These are phyloP conservation scores for Episyrphus balteatus DNA, from an alignment of 1,140 invertebrate genomes.

Conservation along the genomic window DNA sequence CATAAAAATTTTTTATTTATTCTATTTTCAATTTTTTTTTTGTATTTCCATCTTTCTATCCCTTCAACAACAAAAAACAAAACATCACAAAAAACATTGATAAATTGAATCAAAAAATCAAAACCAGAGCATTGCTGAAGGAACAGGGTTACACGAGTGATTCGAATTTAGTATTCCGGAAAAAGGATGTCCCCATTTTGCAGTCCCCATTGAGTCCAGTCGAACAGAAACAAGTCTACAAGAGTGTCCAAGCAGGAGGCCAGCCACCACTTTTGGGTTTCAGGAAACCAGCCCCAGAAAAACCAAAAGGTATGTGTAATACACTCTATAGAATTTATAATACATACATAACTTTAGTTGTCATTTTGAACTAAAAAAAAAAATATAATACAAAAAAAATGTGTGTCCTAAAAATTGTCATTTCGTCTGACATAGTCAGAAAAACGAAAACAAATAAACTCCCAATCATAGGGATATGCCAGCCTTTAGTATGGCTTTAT, in stretches of 20 bases:
- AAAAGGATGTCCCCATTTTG: slow-evolving; percentile 50
- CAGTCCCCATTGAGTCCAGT: slow-evolving; percentile 59
- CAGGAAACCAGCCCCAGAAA: slow-evolving; percentile 75
- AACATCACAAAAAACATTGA: not conserved
- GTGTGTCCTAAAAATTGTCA: too few relatives aligned
- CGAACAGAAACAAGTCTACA: slow-evolving; percentile 72
- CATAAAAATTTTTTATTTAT: too few relatives aligned
- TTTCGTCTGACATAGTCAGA: too few relatives aligned
- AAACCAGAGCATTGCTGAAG: slow-evolving; percentile 46
- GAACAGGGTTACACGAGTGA: slow-evolving; percentile 85
- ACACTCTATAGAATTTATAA: too few relatives aligned
- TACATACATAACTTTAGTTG: too few relatives aligned
- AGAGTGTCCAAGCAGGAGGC: slow-evolving; percentile 76
- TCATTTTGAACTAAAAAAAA: too few relatives aligned
- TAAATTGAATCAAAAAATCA: not conserved
- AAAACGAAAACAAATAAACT: too few relatives aligned
- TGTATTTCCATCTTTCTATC: too few relatives aligned
- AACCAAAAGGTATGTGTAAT: slow-evolving; percentile 58
- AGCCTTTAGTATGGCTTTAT: too few relatives aligned
- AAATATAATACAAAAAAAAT: too few relatives aligned
- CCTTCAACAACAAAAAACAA: not conserved
- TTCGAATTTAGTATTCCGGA: slow-evolving; percentile 72
- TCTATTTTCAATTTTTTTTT: too few relatives aligned
- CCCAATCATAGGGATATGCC: too few relatives aligned
- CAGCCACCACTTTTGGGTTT: slow-evolving; percentile 83